Base-by-base conservation (phyloP, 2,797 vertebrate species). In the Phataginus tetradactyla region DNA sequence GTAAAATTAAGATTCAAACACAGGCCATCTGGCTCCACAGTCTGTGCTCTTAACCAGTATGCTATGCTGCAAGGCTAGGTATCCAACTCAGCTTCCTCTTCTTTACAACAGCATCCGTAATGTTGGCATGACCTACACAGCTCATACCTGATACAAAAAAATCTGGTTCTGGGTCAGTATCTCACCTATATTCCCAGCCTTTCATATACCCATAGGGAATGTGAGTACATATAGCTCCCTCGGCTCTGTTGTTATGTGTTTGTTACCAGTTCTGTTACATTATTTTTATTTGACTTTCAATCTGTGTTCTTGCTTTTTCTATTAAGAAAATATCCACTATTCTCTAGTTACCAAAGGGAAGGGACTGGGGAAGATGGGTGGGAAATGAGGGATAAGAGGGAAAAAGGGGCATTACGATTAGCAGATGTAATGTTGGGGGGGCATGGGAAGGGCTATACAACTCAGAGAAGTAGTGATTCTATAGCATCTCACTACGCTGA, bases 201-300 rank as follows among this genome's bases (percentile, higher is more conserved):
- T 86, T 80, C 72, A 86, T 51, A 72, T 39, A 72, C 5, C 18
- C 57, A 39, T 2, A 72, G 17, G 13, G 72, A 45, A 45, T 45
- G 45, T 10, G 45, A 45, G 2, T 45, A 45, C 45, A 45, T 45
- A 45, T 11, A 11, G 32, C 51, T 84, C n/a, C 68, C 11, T 66
- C 45, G 34, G 9, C 17, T 75, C 34, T 90, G 57, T 0, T 59
- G 20, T 21, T n/a, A 55, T 55, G 27, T n/a, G 91, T 89, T 72
- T 92, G 53, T 88, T 66, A 75, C 17, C 34, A 61, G 39, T 90
- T 80, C 25, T 79, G 21, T 61, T 71, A 79, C 71, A 68, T 66
- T 75, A 83, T 72, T 71, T 94, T 89, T 74, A 49, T 61, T 91
- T 94, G 89, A 77, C 59, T 90, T 92, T 53, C 12, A 95, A 77